Conservation (phyloP, 2,797 vertebrate genomes). For the Oophaga sylvatica region DNA sequence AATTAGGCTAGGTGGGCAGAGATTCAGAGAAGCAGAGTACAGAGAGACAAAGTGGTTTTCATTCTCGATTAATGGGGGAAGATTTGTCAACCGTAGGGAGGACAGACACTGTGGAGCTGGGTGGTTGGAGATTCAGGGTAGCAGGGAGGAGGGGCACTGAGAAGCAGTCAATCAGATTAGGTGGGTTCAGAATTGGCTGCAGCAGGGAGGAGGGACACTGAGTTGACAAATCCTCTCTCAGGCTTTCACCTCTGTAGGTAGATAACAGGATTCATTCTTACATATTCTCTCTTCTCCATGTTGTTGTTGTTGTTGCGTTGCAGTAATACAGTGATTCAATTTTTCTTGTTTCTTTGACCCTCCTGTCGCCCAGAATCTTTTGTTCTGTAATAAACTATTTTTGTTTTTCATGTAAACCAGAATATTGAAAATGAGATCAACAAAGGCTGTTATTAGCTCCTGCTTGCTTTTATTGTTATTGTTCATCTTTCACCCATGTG, state of each 20-base stretch:
- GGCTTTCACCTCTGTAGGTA: neutral
- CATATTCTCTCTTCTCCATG: neutral
- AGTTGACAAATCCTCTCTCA: too few species aligned
- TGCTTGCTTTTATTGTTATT: conserved; percentile 11
- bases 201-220: too few species aligned
- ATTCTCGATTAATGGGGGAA: too few species aligned
- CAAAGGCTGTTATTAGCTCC: conserved; percentile 19
- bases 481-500: conserved; percentile 38
- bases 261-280: neutral
- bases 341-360: conserved; percentile 10
- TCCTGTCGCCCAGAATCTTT: conserved; percentile 23
- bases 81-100: too few species aligned
- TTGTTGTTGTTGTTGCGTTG: conserved; percentile 11
- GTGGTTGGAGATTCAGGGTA: too few species aligned
- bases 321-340: neutral
- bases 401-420: conserved; percentile 7
- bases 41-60: too few species aligned
- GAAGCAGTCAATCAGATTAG: too few species aligned
- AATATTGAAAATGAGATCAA: neutral
- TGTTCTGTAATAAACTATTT: conserved; percentile 21
- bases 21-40: too few species aligned
- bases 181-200: too few species aligned
- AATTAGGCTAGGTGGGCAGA: too few species aligned
- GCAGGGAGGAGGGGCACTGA: too few species aligned
- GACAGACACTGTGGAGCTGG: too few species aligned